Evolutionary conservation across 2,888 invertebrate genomes (phyloP).

Genomic region (Bruchidius siliquastri): DNA sequence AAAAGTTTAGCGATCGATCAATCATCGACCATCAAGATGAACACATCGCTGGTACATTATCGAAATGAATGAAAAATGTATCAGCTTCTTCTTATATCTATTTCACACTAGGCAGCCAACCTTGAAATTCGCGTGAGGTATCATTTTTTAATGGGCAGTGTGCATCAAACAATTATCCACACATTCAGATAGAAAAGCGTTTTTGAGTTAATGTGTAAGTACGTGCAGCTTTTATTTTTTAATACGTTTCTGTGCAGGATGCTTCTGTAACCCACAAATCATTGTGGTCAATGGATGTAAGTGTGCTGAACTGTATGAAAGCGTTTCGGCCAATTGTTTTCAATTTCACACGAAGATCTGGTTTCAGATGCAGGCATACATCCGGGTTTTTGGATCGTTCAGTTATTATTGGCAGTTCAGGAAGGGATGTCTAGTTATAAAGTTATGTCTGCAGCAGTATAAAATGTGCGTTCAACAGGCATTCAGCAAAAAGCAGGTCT

Average conservation of each 20-base stretch:
- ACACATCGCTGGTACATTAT: conserved; percentile 34
- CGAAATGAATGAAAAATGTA: conserved; percentile 12
- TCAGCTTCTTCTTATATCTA: conserved; percentile 34
- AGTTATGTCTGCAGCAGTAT: no score
- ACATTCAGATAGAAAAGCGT: neutral
- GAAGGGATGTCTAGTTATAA: no score
- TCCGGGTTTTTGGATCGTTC: no score
- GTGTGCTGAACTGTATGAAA: neutral
- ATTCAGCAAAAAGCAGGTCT: no score
- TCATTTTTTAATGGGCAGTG: conserved; percentile 8
- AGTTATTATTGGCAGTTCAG: no score
- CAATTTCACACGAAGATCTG: neutral
- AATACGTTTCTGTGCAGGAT: neutral
- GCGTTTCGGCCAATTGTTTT: neutral
- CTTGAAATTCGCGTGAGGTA: conserved; percentile 38
- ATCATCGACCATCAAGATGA: conserved; percentile 25
- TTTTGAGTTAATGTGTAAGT: conserved; percentile 8
- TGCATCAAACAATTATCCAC: neutral
- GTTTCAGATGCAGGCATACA: neutral
- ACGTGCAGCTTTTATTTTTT: conserved; percentile 1
- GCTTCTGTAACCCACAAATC: conserved; percentile 1
- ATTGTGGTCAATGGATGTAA: neutral
- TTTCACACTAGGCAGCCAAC: conserved; percentile 40
- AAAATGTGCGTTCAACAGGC: no score
- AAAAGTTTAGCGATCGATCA: neutral